A percentile compares a stretch with the other conserved stretches of the same genome.
These are phyloP conservation scores for Biston betularia DNA, from an alignment of 2,888 invertebrate species.

Conservation along the genomic window DNA sequence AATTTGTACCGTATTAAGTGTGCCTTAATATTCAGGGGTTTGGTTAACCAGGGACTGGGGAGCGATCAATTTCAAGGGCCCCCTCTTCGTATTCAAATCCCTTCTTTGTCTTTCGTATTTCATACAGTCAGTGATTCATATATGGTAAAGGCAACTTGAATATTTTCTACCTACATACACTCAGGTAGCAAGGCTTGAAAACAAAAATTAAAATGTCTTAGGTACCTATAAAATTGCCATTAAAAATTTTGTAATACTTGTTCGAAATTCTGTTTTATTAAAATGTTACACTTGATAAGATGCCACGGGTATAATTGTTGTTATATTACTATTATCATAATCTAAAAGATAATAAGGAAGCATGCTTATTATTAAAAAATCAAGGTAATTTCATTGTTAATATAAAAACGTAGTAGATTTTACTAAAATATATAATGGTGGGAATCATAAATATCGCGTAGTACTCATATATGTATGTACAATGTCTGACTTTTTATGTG, in stretches of 20 bases:
- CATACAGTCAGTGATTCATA: constrained; percentile 77
- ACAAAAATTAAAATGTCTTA: neutral
- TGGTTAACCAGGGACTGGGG: constrained; percentile 81
- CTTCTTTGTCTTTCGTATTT: constrained; percentile 82
- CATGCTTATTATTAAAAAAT: neutral
- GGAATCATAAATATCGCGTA: neutral
- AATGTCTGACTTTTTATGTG: constrained; percentile 34
- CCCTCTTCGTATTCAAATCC: constrained; percentile 82
- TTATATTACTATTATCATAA: constrained; percentile 13
- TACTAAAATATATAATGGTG: neutral
- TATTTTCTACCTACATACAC: constrained; percentile 9
- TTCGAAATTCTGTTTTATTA: neutral
- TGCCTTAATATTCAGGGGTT: constrained; percentile 68
- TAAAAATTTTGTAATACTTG: neutral
- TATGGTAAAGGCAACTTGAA: constrained; percentile 60
- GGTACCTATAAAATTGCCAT: neutral
- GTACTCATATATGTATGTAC: neutral
- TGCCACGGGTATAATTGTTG: constrained; percentile 4
- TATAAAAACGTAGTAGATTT: neutral
- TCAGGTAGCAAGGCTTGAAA: neutral
- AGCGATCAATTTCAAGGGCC: constrained; percentile 84
- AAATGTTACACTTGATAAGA: constrained; percentile 10
- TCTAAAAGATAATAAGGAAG: constrained; percentile 17
- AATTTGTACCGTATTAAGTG: constrained; percentile 80
- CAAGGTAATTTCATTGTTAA: neutral